phyloP scores from a whole-genome alignment of 2,797 vertebrate species.

The Sardinella longiceps region DNA sequence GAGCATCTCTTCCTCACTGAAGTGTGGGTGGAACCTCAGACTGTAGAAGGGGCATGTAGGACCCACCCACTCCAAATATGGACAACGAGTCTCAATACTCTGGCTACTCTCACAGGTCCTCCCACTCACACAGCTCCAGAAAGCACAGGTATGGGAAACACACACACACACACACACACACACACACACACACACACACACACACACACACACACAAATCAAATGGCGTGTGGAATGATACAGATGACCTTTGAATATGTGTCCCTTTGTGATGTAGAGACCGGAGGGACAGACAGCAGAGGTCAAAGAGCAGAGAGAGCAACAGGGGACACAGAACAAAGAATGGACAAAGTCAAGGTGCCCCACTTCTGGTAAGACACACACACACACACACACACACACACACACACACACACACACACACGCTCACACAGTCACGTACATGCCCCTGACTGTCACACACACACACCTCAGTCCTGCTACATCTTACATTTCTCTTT shows the following conservation, averaged over 20 bases:
- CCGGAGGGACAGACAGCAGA: conserved; percentile 74
- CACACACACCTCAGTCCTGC: neutral
- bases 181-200: conserved; percentile 16
- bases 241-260: neutral
- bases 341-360: conserved; percentile 62
- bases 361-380: conserved; percentile 68
- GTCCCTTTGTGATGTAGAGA: conserved; percentile 61
- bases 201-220: neutral
- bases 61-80: conserved; percentile 81
- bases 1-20: conserved; percentile 54
- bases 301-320: conserved; percentile 80
- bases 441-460: neutral
- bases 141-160: conserved; percentile 83
- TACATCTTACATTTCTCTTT: neutral
- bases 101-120: conserved; percentile 91
- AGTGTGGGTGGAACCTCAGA: conserved; percentile 63
- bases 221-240: neutral
- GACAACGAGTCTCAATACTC: conserved; percentile 95
- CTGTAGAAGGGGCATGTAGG: conserved; percentile 70
- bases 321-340: conserved; percentile 33
- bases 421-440: neutral
- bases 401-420: neutral
- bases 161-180: neutral
- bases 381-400: neutral
- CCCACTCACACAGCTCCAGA: conserved; percentile 87